Evolutionary conservation across 2,888 invertebrate genomes (phyloP), one percentile per base, ranked within the genome.

Genomic region (Chrysodeixis includens): DNA sequence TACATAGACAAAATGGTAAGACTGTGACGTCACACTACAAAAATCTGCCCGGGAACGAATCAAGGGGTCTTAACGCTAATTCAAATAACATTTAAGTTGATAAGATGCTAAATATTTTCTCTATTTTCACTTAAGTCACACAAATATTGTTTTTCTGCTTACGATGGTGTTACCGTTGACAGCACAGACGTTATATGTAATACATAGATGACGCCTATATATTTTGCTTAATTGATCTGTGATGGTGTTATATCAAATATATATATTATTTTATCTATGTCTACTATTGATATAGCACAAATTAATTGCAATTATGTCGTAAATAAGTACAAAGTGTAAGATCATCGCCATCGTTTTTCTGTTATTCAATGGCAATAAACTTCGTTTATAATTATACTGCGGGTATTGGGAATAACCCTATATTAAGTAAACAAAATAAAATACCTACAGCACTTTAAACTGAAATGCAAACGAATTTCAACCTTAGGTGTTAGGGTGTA

Each of bases 1-100:
- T 95, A 49, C 93, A 94, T 80, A 90, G 90, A 81, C 96, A 96
- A 85, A 96, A 96, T 81, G 96, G 96, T 90, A 91, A 80, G 78
- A 46, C 52, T 14, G 18, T 40, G 61, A 46, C n/a, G 9, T 18
- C 16, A 4, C 12, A 35, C 35, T 35, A 35, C 4, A 14, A 4
- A 2, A 14, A 14, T 1, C 35, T n/a, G n/a, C n/a, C n/a, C n/a
- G n/a, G n/a, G n/a, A n/a, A n/a, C 18, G 4, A 7, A 18, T 18
- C 18, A 46, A 6, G 9, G 9, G 18, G 4, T 14, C 3, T 40
- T 40, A 40, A 3, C 5, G 14, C 3, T 3, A 14, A n/a, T 26
- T 26, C 6, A 4, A 26, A 26, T 26, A 26, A 26, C 26, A 26
- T 2, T 26, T n/a, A n/a, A n/a, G n/a, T n/a, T n/a, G n/a, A n/a